Evolutionary conservation across 64 coral and sea anemone genomes (phyloP).

Genomic region (Pocillopora verrucosa): DNA sequence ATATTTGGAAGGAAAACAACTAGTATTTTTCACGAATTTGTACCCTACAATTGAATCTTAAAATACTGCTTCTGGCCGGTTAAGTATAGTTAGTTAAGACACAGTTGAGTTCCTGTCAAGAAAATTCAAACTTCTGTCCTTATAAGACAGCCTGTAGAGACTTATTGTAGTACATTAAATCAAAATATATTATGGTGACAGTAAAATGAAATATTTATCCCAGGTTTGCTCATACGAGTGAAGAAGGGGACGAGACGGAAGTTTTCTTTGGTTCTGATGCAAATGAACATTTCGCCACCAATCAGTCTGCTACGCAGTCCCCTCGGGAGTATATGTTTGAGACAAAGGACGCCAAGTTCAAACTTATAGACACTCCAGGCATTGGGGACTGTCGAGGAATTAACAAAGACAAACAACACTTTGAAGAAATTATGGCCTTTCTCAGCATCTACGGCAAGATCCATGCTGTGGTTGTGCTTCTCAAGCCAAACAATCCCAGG

Average conservation of each 20-base stretch:
- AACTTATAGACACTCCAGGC: slow-evolving; percentile 39
- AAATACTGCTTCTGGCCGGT: too few relatives aligned
- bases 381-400: slow-evolving; percentile 32
- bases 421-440: slow-evolving; percentile 25
- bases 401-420: slow-evolving; percentile 15
- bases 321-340: slow-evolving; percentile 23
- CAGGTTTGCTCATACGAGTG: slow-evolving; percentile 26
- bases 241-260: slow-evolving; percentile 13
- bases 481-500: slow-evolving; percentile 37
- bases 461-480: slow-evolving; percentile 49
- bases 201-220: background rate
- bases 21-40: too few relatives aligned
- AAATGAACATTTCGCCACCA: background rate
- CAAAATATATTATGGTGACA: too few relatives aligned
- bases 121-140: too few relatives aligned
- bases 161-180: too few relatives aligned
- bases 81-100: too few relatives aligned
- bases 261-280: slow-evolving; percentile 1
- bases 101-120: too few relatives aligned
- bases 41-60: too few relatives aligned
- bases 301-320: slow-evolving; percentile 29
- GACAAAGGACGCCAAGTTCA: background rate
- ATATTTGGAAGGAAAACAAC: too few relatives aligned
- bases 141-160: too few relatives aligned
- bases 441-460: slow-evolving; percentile 31